Evolutionary conservation across 2,888 invertebrate genomes (phyloP).

Genomic region (Folsomia candida): DNA sequence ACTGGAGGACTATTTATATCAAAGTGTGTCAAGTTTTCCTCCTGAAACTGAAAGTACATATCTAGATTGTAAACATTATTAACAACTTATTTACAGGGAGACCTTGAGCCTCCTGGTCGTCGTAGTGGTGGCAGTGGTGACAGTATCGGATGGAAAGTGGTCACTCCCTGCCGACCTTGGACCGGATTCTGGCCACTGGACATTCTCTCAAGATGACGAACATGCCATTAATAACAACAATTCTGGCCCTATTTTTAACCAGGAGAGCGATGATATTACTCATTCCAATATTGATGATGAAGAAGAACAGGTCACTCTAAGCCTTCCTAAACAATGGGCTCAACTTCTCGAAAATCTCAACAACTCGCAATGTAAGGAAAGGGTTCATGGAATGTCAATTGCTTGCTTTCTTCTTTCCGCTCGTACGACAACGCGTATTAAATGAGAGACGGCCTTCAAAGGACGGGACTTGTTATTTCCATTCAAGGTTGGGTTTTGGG

Average conservation of each 20-base stretch:
- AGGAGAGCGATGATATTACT: neutral
- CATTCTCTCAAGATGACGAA: neutral
- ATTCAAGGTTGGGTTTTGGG: too few species aligned
- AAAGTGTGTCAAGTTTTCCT: too few species aligned
- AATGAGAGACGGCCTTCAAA: too few species aligned
- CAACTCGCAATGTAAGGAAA: neutral
- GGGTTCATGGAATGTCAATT: neutral
- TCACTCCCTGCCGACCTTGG: neutral
- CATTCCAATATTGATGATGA: neutral
- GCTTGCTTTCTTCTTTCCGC: neutral
- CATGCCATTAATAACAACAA: neutral
- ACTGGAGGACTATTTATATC: too few species aligned
- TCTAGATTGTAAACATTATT: too few species aligned
- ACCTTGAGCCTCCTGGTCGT: neutral
- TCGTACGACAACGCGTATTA: too few species aligned
- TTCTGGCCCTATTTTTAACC: neutral
- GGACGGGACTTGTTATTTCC: too few species aligned
- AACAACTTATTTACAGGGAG: neutral
- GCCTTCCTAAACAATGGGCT: neutral
- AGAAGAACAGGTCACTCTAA: slow-evolving; percentile 2
- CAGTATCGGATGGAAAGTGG: neutral
- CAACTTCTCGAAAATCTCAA: neutral
- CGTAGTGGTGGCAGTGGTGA: neutral
- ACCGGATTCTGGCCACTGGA: neutral
- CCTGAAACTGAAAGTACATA: too few species aligned